Evolutionary conservation across 2,888 invertebrate species (phyloP).

Genomic region (Dexiosoma caninum): DNA sequence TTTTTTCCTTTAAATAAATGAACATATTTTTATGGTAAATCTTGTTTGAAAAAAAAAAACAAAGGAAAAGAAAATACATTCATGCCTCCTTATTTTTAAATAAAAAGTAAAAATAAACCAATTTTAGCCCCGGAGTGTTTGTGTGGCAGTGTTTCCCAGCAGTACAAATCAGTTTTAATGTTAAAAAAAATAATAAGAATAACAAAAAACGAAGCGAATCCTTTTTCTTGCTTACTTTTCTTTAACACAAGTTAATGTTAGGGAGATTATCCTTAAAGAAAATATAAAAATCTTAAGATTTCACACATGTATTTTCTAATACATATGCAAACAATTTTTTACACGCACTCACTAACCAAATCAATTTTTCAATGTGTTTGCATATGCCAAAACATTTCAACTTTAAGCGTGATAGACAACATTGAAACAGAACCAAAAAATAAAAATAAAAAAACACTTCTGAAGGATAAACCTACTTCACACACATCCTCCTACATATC

Average conservation of each 20-base stretch:
- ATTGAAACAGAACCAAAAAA: too few species aligned
- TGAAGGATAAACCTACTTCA: slow-evolving; percentile 58
- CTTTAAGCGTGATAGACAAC: slow-evolving; percentile 8
- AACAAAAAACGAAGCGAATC: background rate
- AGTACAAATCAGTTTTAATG: slow-evolving; percentile 56
- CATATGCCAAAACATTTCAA: slow-evolving; percentile 59
- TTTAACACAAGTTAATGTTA: slow-evolving; percentile 64
- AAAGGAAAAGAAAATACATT: slow-evolving; percentile 35
- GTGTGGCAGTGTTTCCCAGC: slow-evolving; percentile 6
- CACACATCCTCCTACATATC: slow-evolving; percentile 53
- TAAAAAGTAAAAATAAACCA: slow-evolving; percentile 27
- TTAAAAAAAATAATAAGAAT: too few species aligned
- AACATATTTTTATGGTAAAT: slow-evolving; percentile 58
- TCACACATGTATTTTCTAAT: slow-evolving; percentile 5
- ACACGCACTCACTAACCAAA: slow-evolving; percentile 43
- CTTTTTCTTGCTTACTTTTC: slow-evolving; percentile 4
- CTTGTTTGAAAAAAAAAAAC: background rate
- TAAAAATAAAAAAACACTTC: too few species aligned
- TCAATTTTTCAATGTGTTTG: slow-evolving; percentile 62
- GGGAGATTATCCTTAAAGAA: slow-evolving; percentile 65
- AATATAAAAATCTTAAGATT: slow-evolving; percentile 59
- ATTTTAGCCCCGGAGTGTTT: background rate
- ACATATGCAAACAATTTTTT: slow-evolving; percentile 24
- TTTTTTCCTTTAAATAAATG: slow-evolving; percentile 27
- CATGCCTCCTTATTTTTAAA: slow-evolving; percentile 40